A percentile compares a stretch with the other conserved stretches of the same genome.
phyloP scores from a whole-genome alignment of 2,888 invertebrate species.

The Drosophila peninsularis region DNA sequence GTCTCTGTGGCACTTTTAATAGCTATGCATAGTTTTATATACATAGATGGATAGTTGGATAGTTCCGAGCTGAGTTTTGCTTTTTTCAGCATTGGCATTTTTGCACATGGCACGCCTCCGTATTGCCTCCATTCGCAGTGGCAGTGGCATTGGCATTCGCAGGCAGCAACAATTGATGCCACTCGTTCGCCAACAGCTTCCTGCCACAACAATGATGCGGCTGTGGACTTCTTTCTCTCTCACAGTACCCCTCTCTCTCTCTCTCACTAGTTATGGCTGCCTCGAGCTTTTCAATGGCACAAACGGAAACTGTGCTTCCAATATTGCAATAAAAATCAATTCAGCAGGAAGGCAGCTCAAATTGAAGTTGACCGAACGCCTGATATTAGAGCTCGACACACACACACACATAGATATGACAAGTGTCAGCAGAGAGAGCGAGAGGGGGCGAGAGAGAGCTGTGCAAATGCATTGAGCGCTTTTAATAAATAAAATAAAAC shows the following conservation, averaged over 20 bases:
- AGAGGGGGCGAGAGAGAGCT: neutral
- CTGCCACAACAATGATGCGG: constrained; percentile 63
- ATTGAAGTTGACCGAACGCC: constrained; percentile 62
- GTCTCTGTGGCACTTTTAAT: constrained; percentile 67
- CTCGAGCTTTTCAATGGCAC: constrained; percentile 37
- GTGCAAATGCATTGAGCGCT: constrained; percentile 45
- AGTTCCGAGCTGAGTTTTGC: constrained; percentile 17
- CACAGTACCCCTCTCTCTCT: neutral
- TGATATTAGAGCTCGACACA: constrained; percentile 51
- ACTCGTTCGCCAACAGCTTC: constrained; percentile 40
- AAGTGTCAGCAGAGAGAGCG: constrained; percentile 10
- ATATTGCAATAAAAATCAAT: constrained; percentile 49
- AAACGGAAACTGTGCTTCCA: constrained; percentile 46
- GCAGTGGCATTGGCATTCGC: constrained; percentile 17
- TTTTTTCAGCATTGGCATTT: constrained; percentile 15
- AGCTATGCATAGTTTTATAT: constrained; percentile 64
- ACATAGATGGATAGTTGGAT: constrained; percentile 28
- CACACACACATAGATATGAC: constrained; percentile 21
- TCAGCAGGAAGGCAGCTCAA: constrained; percentile 58
- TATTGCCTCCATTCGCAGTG: neutral
- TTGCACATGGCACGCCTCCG: constrained; percentile 14
- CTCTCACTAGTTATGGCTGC: constrained; percentile 20
- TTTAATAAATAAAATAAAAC: constrained; percentile 70
- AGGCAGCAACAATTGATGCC: constrained; percentile 48
- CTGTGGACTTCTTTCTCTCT: neutral